A percentile compares a stretch with the other conserved stretches of the same genome.
These are phyloP conservation scores for Pammene fasciana DNA, from an alignment of 2,888 invertebrate genomes.

Conservation along the genomic window DNA sequence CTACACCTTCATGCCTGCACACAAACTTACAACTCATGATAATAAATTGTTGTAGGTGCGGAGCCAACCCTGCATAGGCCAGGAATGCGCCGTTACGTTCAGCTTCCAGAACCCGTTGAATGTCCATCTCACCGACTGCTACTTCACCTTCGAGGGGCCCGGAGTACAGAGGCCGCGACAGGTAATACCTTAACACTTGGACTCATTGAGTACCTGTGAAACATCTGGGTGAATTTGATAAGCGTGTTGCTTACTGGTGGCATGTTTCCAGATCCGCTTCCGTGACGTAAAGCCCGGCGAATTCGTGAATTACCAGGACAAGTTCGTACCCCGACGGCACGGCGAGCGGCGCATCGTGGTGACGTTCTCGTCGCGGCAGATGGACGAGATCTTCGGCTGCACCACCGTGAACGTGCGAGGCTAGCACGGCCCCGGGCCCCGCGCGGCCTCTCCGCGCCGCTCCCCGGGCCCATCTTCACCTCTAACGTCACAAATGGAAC, in stretches of 20 bases:
- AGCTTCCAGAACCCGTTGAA: constrained; percentile 88
- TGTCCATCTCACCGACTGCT: constrained; percentile 85
- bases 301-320: constrained; percentile 84
- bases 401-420: constrained; percentile 80
- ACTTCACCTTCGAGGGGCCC: constrained; percentile 87
- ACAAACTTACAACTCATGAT: not conserved
- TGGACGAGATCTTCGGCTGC: constrained; percentile 85
- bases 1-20: not conserved
- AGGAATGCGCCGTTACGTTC: constrained; percentile 81
- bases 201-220: not conserved
- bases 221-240: too few species aligned
- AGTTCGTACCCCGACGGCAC: constrained; percentile 82
- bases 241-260: not conserved
- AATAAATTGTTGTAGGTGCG: constrained; percentile 63
- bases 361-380: constrained; percentile 86
- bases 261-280: constrained; percentile 70
- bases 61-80: constrained; percentile 78
- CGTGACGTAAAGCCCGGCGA: constrained; percentile 86
- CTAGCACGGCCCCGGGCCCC: constrained; percentile 78
- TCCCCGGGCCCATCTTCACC: constrained; percentile 71
- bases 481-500: constrained; percentile 63
- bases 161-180: constrained; percentile 85
- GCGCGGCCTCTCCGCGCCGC: constrained; percentile 65
- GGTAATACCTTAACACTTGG: constrained; percentile 55
- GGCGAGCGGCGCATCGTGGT: constrained; percentile 86